Conservation (phyloP, 1,140 invertebrate species). For the Aphelinus certus region DNA sequence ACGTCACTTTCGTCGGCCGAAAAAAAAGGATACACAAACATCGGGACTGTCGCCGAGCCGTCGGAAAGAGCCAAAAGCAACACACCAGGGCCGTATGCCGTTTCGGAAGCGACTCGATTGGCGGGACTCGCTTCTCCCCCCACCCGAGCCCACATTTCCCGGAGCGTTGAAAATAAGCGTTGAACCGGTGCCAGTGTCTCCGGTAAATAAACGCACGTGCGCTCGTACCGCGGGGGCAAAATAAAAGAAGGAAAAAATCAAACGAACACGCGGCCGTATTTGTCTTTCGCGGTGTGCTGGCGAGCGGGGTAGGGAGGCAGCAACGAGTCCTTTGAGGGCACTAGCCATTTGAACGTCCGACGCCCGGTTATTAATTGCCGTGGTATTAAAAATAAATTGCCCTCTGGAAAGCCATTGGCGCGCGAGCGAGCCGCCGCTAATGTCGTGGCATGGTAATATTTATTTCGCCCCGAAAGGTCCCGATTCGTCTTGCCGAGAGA, state of each 20-base stretch:
- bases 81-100: too few relatives aligned
- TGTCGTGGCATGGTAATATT: too few relatives aligned
- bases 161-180: constrained; percentile 50
- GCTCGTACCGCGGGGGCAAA: constrained; percentile 5
- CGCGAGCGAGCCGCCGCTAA: neutral
- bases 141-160: too few relatives aligned
- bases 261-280: constrained; percentile 9
- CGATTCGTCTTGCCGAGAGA: too few relatives aligned
- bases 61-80: too few relatives aligned
- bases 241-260: constrained; percentile 24
- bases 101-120: too few relatives aligned
- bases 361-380: constrained; percentile 27
- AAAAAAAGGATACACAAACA: too few relatives aligned
- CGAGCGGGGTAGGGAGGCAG: neutral
- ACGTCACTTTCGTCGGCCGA: too few relatives aligned
- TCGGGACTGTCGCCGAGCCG: too few relatives aligned
- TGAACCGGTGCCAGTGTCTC: constrained; percentile 55
- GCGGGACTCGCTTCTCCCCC: too few relatives aligned
- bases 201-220: constrained; percentile 45
- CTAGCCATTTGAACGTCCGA: constrained; percentile 12
- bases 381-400: constrained; percentile 32
- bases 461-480: too few relatives aligned
- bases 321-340: constrained; percentile 19
- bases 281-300: constrained; percentile 15
- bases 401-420: constrained; percentile 9